A percentile compares a stretch with the other conserved stretches of the same genome.
These are phyloP conservation scores for Netelia melanura DNA, from an alignment of 2,888 invertebrate genomes.

Conservation along the genomic window DNA sequence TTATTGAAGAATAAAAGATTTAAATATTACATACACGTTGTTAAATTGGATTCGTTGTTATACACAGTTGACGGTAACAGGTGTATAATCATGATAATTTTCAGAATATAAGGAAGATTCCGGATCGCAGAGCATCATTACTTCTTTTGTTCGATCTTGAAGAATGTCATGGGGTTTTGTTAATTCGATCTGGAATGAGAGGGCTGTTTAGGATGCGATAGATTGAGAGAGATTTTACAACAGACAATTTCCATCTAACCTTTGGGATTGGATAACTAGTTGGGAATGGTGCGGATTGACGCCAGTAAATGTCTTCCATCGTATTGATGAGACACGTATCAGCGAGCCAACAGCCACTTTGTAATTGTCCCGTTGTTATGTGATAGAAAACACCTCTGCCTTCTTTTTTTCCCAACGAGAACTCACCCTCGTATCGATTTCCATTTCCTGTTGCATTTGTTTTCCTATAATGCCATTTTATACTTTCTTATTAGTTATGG, in stretches of 20 bases:
- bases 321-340: conserved; percentile 86
- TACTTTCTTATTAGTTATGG: neutral
- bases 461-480: neutral
- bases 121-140: conserved; percentile 39
- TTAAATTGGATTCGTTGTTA: neutral
- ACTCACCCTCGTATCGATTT: conserved; percentile 89
- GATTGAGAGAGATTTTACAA: neutral
- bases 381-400: conserved; percentile 89
- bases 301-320: conserved; percentile 87
- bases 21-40: neutral
- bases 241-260: conserved; percentile 78
- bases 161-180: conserved; percentile 23
- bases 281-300: conserved; percentile 86
- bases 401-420: conserved; percentile 86
- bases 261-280: conserved; percentile 86
- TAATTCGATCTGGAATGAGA: conserved; percentile 47
- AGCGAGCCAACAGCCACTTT: conserved; percentile 88
- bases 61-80: conserved; percentile 41
- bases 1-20: conserved; percentile 42
- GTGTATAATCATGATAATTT: conserved; percentile 34
- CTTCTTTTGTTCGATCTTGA: conserved; percentile 28
- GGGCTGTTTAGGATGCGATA: neutral
- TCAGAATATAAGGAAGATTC: conserved; percentile 12
- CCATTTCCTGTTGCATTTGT: conserved; percentile 85
- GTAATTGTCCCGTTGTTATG: conserved; percentile 88